phyloP scores from a whole-genome alignment of 2,113 vertebrate species.

The Trogon melanurus region DNA sequence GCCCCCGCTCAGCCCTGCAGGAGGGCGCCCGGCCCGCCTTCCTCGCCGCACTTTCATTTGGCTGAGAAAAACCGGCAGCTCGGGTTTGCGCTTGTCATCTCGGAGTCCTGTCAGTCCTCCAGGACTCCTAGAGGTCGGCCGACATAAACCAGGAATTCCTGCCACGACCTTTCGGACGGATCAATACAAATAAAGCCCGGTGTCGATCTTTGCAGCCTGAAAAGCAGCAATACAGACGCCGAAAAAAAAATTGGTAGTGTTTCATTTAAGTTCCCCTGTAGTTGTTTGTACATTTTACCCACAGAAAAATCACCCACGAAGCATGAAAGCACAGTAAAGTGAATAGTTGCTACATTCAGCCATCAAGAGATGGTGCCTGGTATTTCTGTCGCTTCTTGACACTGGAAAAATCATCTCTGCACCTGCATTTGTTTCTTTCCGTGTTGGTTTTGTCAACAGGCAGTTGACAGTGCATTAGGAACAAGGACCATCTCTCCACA shows the following conservation, averaged over 20 bases:
- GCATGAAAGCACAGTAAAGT: neutral
- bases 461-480: neutral
- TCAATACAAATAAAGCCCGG: neutral
- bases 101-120: neutral
- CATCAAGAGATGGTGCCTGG: neutral
- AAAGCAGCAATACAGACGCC: neutral
- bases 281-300: neutral
- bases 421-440: neutral
- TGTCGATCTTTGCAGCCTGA: neutral
- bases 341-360: fast-evolving
- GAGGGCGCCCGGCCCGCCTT: too few relatives aligned
- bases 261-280: neutral
- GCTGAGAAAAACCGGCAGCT: neutral
- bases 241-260: neutral
- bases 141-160: neutral
- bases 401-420: neutral
- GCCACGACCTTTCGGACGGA: neutral
- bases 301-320: neutral
- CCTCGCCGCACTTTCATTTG: neutral
- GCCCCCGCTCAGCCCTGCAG: neutral
- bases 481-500: neutral
- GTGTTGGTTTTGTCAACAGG: neutral
- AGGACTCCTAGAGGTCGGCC: neutral
- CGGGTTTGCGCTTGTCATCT: neutral
- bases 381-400: neutral